Percentiles rank a stretch among this genome's conserved stretches.
phyloP scores from a whole-genome alignment of 2,797 vertebrate species.

The Delichon dasypus region DNA sequence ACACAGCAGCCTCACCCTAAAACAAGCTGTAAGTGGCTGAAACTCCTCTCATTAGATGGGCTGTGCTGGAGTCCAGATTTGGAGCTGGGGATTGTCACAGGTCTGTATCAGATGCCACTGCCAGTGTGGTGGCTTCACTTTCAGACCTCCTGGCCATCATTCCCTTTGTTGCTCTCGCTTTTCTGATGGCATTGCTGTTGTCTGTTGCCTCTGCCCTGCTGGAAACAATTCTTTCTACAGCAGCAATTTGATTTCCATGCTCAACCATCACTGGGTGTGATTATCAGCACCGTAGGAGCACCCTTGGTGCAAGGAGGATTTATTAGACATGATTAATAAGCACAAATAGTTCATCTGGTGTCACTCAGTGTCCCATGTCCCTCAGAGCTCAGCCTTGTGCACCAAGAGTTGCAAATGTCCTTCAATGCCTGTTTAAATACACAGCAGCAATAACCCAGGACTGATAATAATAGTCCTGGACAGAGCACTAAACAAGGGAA shows the following conservation, averaged over 20 bases:
- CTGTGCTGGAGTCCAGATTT: background rate
- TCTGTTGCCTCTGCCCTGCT: background rate
- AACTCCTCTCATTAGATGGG: fast-evolving
- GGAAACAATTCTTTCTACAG: background rate
- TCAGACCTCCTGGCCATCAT: background rate
- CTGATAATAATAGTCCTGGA: background rate
- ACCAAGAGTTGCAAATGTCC: background rate
- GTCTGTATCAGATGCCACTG: background rate
- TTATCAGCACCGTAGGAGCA: background rate
- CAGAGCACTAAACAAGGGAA: background rate
- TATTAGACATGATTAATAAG: background rate
- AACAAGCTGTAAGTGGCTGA: background rate
- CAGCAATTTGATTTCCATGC: background rate
- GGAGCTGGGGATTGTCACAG: background rate
- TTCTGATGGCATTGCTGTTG: background rate
- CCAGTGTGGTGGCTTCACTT: background rate
- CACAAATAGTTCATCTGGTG: background rate
- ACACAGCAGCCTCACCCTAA: background rate
- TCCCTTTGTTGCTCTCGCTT: background rate
- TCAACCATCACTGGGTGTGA: background rate
- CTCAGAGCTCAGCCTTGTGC: background rate
- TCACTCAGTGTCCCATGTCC: background rate
- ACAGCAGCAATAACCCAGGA: background rate
- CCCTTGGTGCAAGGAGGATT: background rate
- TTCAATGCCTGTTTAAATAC: background rate